A percentile compares a stretch with the other conserved stretches of the same genome.
phyloP scores from a whole-genome alignment of 2,113 vertebrate species.

The Piprites chloris region DNA sequence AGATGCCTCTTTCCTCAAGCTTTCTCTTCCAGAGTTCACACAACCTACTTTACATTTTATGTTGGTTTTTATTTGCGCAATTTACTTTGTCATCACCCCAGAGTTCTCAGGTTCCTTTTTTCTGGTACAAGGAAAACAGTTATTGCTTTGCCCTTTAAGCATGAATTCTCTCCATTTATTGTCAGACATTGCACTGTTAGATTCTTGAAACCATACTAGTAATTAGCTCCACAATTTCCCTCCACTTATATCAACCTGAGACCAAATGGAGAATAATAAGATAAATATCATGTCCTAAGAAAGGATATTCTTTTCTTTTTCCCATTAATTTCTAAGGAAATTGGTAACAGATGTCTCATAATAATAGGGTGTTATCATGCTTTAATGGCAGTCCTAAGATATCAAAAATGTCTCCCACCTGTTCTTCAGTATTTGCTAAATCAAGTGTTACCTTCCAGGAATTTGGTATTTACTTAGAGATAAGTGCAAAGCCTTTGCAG shows the following conservation, averaged over 20 bases:
- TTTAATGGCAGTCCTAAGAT: background rate
- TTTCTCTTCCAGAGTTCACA: conserved; percentile 17
- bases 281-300: background rate
- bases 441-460: background rate
- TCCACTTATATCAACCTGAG: background rate
- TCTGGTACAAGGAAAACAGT: background rate
- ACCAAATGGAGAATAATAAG: background rate
- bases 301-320: background rate
- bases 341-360: background rate
- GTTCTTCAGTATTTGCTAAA: background rate
- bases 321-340: background rate
- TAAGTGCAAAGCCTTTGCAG: background rate
- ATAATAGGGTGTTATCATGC: background rate
- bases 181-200: background rate
- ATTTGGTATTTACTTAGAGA: background rate
- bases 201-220: background rate
- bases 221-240: background rate
- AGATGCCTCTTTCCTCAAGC: background rate
- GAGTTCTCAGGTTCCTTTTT: conserved; percentile 6
- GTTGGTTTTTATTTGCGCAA: background rate
- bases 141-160: conserved; percentile 13
- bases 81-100: background rate
- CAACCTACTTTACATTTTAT: conserved; percentile 3
- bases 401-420: background rate
- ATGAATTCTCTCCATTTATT: background rate